phyloP scores from a whole-genome alignment of 2,888 invertebrate genomes.

The Spatulosminthurus flaviceps region DNA sequence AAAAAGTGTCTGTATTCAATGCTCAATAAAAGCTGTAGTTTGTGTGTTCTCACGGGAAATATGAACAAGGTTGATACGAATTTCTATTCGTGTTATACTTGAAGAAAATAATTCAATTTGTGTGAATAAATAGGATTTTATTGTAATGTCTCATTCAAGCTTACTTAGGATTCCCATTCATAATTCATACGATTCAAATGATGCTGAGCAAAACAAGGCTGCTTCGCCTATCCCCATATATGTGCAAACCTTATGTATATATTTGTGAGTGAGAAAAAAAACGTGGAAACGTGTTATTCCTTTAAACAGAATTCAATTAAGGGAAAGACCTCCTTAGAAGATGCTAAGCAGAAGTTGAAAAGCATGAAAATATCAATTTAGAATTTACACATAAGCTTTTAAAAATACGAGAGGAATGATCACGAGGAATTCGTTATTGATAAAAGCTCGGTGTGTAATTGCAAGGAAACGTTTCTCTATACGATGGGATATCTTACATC shows the following conservation, averaged over 20 bases:
- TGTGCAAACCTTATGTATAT: neutral
- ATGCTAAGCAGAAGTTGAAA: neutral
- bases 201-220: no score
- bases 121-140: no score
- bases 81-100: neutral
- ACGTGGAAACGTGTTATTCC: conserved; percentile 10
- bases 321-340: neutral
- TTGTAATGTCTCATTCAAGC: no score
- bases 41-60: neutral
- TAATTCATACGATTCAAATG: neutral
- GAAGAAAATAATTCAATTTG: neutral
- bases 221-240: no score
- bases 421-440: neutral
- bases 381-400: neutral
- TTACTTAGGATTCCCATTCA: neutral
- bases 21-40: no score
- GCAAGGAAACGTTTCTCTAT: no score
- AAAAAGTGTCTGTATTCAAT: no score
- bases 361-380: conserved; percentile 18
- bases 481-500: no score
- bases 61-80: neutral
- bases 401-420: neutral
- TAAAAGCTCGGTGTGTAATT: no score
- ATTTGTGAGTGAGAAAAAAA: neutral
- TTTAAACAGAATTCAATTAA: neutral